A percentile compares a stretch with the other conserved stretches of the same genome.
phyloP scores from a whole-genome alignment of 2,888 invertebrate genomes.

The Gortyna flavago region DNA sequence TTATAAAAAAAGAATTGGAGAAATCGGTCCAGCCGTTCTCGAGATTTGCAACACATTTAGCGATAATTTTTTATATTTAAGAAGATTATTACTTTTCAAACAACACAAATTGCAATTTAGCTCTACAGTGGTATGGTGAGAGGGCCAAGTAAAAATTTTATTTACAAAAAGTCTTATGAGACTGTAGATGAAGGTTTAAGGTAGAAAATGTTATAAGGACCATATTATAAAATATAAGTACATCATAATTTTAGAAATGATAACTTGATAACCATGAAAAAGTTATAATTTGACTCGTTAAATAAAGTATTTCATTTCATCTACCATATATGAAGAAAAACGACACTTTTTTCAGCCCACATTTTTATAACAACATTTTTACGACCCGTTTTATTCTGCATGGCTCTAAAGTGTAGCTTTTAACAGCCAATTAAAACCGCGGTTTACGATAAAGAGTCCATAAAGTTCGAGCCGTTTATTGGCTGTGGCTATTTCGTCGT shows the following conservation, averaged over 20 bases:
- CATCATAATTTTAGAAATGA: background rate
- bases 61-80: too few relatives aligned
- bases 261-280: background rate
- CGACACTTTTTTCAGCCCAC: background rate
- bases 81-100: too few relatives aligned
- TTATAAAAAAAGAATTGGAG: too few relatives aligned
- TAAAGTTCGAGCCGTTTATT: slow-evolving; percentile 48
- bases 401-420: slow-evolving; percentile 41
- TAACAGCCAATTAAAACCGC: slow-evolving; percentile 54
- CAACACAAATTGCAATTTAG: too few relatives aligned
- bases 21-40: too few relatives aligned
- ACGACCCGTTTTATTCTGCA: slow-evolving; percentile 36
- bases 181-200: too few relatives aligned
- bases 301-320: slow-evolving; percentile 30
- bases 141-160: too few relatives aligned
- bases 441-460: slow-evolving; percentile 35
- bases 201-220: too few relatives aligned
- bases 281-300: slow-evolving; percentile 1
- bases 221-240: too few relatives aligned
- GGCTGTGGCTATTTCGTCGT: slow-evolving; percentile 48
- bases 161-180: too few relatives aligned
- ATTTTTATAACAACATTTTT: slow-evolving; percentile 22
- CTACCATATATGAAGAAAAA: background rate
- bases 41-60: too few relatives aligned
- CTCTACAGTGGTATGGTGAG: too few relatives aligned